phyloP scores from a whole-genome alignment of 2,888 invertebrate species.

The Scelioninae gen. 1 region DNA sequence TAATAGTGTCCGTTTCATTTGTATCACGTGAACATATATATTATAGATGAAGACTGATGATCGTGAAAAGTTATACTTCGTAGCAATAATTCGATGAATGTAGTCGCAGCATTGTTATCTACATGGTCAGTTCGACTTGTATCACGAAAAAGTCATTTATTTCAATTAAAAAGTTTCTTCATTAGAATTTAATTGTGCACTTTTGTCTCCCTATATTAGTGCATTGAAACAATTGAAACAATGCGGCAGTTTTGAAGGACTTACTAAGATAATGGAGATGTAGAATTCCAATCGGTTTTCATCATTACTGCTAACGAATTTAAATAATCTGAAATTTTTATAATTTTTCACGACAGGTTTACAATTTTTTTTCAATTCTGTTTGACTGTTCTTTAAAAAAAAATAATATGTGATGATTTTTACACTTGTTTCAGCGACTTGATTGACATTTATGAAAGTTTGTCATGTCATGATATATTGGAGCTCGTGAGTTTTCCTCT shows the following conservation, averaged over 20 bases:
- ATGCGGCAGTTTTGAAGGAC: not conserved
- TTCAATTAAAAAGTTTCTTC: slow-evolving; percentile 57
- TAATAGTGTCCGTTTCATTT: slow-evolving; percentile 40
- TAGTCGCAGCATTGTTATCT: slow-evolving; percentile 41
- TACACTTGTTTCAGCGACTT: slow-evolving; percentile 20
- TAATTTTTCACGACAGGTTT: not conserved
- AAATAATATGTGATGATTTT: slow-evolving; percentile 19
- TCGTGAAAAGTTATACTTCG: slow-evolving; percentile 43
- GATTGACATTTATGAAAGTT: slow-evolving; percentile 46
- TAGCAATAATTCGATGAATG: slow-evolving; percentile 46
- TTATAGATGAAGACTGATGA: slow-evolving; percentile 62
- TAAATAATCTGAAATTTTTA: not conserved
- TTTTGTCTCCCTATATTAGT: slow-evolving; percentile 37
- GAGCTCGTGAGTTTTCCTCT: slow-evolving; percentile 38
- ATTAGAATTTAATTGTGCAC: slow-evolving; percentile 46
- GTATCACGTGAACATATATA: slow-evolving; percentile 46
- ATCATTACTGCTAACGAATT: slow-evolving; percentile 11
- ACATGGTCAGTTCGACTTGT: slow-evolving; percentile 21
- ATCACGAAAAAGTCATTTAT: slow-evolving; percentile 52
- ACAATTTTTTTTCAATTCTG: not conserved
- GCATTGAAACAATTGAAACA: slow-evolving; percentile 30
- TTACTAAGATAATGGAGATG: slow-evolving; percentile 19
- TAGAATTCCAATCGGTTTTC: slow-evolving; percentile 15
- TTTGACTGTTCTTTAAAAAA: slow-evolving; percentile 1
- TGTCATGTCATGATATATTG: slow-evolving; percentile 21